phyloP scores from a whole-genome alignment of 2,113 vertebrate species.

The Trochalopteron elliotii region DNA sequence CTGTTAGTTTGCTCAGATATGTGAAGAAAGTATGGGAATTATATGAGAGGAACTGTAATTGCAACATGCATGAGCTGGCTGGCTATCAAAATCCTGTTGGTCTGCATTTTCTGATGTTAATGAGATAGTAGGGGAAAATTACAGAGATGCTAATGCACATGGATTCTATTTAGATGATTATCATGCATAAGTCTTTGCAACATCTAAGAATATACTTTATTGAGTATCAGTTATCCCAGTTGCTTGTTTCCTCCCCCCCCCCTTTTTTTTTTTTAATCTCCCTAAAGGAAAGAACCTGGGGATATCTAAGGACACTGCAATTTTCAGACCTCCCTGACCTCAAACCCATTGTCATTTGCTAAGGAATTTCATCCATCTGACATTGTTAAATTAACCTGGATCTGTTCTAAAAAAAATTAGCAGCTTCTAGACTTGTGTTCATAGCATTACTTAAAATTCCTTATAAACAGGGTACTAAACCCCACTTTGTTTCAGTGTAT shows the following conservation, averaged over 20 bases:
- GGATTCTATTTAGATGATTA: neutral
- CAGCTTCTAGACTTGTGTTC: neutral
- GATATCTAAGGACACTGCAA: neutral
- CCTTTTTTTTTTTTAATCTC: neutral
- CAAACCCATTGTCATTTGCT: neutral
- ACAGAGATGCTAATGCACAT: neutral
- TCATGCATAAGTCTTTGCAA: neutral
- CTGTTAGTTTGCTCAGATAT: neutral
- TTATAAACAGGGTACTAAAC: neutral
- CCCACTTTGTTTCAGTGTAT: neutral
- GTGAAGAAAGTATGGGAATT: neutral
- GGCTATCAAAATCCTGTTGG: neutral
- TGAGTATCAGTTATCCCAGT: neutral
- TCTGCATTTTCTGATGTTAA: constrained; percentile 18
- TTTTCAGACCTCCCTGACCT: neutral
- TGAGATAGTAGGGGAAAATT: neutral
- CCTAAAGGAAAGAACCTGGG: neutral
- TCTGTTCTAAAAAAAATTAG: neutral
- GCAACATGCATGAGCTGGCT: neutral
- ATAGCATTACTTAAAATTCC: neutral
- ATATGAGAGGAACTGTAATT: neutral
- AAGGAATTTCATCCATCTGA: neutral
- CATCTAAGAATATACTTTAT: neutral
- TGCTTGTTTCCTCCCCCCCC: neutral
- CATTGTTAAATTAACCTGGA: neutral